A percentile compares a stretch with the other conserved stretches of the same genome.
phyloP scores from a whole-genome alignment of 2,113 vertebrate species.

The Nothocercus julius region DNA sequence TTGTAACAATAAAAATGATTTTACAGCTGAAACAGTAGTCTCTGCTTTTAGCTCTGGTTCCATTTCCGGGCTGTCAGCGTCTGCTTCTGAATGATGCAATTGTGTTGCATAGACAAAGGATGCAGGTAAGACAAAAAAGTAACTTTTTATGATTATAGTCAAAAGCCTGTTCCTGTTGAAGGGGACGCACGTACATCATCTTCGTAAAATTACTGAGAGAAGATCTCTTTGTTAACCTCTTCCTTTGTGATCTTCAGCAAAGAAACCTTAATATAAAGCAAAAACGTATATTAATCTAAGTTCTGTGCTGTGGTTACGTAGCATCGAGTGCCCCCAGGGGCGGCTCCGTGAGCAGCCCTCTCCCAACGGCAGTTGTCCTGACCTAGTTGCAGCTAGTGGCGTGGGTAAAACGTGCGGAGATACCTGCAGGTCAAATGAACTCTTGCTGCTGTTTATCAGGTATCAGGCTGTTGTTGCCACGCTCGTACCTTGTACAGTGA shows the following conservation, averaged over 20 bases:
- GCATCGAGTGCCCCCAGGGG: neutral
- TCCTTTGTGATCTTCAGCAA: neutral
- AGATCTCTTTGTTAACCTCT: neutral
- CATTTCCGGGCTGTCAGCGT: neutral
- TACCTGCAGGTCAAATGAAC: neutral
- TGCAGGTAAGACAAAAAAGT: neutral
- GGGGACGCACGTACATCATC: neutral
- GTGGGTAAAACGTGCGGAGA: neutral
- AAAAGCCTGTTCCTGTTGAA: neutral
- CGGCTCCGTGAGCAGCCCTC: neutral
- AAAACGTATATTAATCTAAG: neutral
- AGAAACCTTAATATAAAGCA: neutral
- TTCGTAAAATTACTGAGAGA: neutral
- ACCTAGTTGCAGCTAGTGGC: neutral
- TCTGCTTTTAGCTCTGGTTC: neutral
- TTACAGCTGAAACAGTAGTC: constrained; percentile 79
- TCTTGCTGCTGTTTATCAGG: neutral
- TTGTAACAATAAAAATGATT: constrained; percentile 94
- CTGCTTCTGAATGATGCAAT: neutral
- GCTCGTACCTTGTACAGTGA: no score
- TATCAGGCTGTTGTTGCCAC: no score
- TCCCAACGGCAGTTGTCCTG: neutral
- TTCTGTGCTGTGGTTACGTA: neutral
- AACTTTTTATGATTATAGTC: neutral
- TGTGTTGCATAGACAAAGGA: neutral